Evolutionary conservation across 2,888 invertebrate species (phyloP).

Genomic region (Syrista parreyssii): DNA sequence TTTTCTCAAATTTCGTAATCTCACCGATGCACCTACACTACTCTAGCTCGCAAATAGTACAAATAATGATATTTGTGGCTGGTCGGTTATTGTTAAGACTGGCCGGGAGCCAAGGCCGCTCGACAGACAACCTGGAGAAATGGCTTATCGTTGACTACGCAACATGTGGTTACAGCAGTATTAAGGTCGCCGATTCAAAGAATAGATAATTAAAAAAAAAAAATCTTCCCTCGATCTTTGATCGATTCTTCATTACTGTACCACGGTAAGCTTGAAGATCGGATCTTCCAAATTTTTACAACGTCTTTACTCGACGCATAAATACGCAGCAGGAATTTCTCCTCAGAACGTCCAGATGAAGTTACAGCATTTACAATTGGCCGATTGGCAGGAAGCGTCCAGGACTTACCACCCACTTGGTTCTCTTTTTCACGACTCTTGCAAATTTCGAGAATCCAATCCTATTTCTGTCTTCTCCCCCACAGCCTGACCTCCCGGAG

Average conservation of each 20-base stretch:
- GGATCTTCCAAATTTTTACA: no score
- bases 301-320: no score
- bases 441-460: conserved; percentile 40
- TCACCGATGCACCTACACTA: conserved; percentile 5
- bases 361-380: no score
- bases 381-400: no score
- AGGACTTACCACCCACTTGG: no score
- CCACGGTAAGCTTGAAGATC: no score
- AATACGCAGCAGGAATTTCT: no score
- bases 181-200: not conserved
- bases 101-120: conserved; percentile 12
- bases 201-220: no score
- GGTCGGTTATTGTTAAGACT: conserved; percentile 17
- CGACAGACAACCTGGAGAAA: conserved; percentile 21
- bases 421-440: conserved; percentile 9
- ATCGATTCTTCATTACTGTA: no score
- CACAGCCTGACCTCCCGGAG: conserved; percentile 41
- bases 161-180: not conserved
- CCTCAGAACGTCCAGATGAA: no score
- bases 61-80: conserved; percentile 14
- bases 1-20: conserved; percentile 5
- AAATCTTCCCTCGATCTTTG: no score
- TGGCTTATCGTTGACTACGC: conserved; percentile 4
- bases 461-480: conserved; percentile 46
- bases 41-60: conserved; percentile 10